A percentile compares a stretch with the other conserved stretches of the same genome.
These are phyloP conservation scores for Cosmopolites sordidus DNA, from an alignment of 2,888 invertebrate species.

Conservation along the genomic window DNA sequence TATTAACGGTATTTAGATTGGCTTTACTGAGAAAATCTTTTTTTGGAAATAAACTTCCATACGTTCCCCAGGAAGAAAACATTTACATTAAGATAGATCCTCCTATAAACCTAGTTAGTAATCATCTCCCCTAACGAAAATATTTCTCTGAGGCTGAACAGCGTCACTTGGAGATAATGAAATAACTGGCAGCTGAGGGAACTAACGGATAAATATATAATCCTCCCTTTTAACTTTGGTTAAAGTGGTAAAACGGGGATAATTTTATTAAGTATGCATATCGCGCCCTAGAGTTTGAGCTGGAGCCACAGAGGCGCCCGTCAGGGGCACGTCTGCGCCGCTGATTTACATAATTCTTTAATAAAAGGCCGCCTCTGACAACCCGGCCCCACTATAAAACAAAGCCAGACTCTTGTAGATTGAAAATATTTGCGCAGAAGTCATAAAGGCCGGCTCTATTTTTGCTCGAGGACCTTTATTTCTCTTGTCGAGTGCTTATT, in stretches of 20 bases:
- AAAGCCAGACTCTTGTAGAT: not conserved
- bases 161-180: conserved; percentile 7
- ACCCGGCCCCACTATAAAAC: not conserved
- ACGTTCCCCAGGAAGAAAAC: no score
- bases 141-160: not conserved
- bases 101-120: no score
- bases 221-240: conserved; percentile 16
- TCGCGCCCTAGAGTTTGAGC: conserved; percentile 6
- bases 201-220: conserved; percentile 12
- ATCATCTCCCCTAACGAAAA: no score
- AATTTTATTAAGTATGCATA: conserved; percentile 23
- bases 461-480: no score
- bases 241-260: conserved; percentile 15
- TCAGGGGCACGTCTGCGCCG: not conserved
- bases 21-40: no score
- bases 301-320: not conserved
- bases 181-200: conserved; percentile 5
- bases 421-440: not conserved
- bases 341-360: not conserved
- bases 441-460: no score
- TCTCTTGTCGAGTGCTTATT: conserved; percentile 3
- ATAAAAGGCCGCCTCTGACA: not conserved
- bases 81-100: no score
- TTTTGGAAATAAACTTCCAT: no score
- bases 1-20: no score